Base-by-base conservation (phyloP, 2,113 vertebrate genomes). In the Toxostoma redivivum region DNA sequence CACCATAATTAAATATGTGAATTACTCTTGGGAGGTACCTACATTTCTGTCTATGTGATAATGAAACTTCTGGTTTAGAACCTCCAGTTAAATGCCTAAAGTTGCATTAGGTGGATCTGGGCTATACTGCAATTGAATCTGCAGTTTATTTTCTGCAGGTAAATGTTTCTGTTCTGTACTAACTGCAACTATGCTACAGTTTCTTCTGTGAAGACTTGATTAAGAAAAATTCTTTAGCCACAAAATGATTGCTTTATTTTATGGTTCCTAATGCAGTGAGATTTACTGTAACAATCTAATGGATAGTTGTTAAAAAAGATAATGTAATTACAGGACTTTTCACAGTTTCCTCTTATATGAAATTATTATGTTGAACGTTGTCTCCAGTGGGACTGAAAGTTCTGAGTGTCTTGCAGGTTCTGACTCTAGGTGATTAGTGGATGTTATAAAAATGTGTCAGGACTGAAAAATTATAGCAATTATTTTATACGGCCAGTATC, bases 301-400 rank as follows among this genome's bases (percentile, higher is more conserved):
- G 47, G 82, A 70, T 54, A 90, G 50, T 60, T 91, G 38, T 96
- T 96, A 18, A 92, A 92, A 92, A 64, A 86, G 37, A 45, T 74
- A 73, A 91, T 81, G 61, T 61, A 85, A 51, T 95, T 95, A 83
- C 60, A 93, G 65, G 47, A 45, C 47, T 86, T 94, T 92, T 91
- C 66, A 95, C 60, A 56, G 61, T 40, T 79, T 56, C 56, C 7
- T 85, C 25, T 72, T 71, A 40, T 1, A 76, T 65, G 61, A 91
- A 81, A 76, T 76, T 0, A 72, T 80, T 35, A 56, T 79, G 15
- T 48, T 8, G 6, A 86, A 35, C 38, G 64, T 2, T 2, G 4
- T 64, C 40, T 70, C 74, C 1, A 2, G 47, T 58, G 76, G 31
- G 66, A 60, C 50, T 77, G 27, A 72, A n/a, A 42, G 22, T 85